Conservation (phyloP, 2,888 invertebrate genomes). For the Aradus depressus region DNA sequence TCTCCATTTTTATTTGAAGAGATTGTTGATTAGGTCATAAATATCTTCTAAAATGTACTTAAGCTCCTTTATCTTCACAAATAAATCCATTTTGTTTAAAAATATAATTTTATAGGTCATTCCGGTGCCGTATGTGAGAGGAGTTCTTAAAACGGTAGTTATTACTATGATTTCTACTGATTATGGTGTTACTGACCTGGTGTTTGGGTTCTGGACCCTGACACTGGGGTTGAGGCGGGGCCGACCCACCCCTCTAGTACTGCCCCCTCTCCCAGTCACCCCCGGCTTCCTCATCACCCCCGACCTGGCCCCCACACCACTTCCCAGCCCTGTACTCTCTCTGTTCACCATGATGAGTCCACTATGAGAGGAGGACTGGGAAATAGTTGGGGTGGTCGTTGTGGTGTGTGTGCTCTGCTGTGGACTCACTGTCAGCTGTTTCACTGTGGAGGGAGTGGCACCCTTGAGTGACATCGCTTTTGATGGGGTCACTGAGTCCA, state of each 20-base stretch:
- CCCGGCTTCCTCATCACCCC: conserved; percentile 11
- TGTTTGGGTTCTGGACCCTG: conserved; percentile 11
- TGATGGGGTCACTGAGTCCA: conserved; percentile 28
- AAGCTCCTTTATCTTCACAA: too few relatives aligned
- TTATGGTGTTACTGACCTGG: conserved; percentile 20
- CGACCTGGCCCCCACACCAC: conserved; percentile 10
- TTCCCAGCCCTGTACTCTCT: conserved; percentile 7
- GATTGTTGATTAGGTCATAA: too few relatives aligned
- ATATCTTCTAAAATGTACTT: too few relatives aligned
- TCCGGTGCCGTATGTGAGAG: too few relatives aligned
- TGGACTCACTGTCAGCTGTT: conserved; percentile 19
- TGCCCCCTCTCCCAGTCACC: not conserved
- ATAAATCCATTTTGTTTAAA: too few relatives aligned
- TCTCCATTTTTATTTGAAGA: too few relatives aligned
- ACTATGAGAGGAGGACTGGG: conserved; percentile 6
- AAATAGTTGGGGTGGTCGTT: not conserved
- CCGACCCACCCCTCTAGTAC: conserved; percentile 17
- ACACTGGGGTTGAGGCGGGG: conserved; percentile 3
- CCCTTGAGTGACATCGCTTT: conserved; percentile 25
- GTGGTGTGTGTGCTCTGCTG: conserved; percentile 16
- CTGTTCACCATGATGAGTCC: conserved; percentile 21
- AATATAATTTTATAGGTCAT: too few relatives aligned
- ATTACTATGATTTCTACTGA: too few relatives aligned
- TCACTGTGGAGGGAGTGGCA: conserved; percentile 9
- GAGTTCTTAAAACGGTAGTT: too few relatives aligned